A percentile compares a stretch with the other conserved stretches of the same genome.
These are phyloP conservation scores for Carpatolechia fugitivella DNA, from an alignment of 2,888 invertebrate genomes.

Conservation along the genomic window DNA sequence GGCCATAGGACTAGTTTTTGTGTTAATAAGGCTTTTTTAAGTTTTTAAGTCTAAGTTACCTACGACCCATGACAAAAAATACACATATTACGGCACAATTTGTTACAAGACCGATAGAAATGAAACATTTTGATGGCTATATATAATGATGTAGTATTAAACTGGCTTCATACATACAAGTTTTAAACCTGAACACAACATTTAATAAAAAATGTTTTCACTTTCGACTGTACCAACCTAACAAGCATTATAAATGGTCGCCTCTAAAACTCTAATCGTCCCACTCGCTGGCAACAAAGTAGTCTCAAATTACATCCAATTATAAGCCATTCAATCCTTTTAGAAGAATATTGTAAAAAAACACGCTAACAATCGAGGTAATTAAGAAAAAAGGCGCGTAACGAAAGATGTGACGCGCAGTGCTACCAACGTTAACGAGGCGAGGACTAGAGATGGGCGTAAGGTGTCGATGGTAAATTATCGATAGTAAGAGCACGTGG, in stretches of 20 bases:
- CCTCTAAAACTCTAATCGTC: slow-evolving; percentile 61
- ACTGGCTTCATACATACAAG: no score
- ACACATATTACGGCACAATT: no score
- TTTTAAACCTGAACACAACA: no score
- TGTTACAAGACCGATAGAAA: no score
- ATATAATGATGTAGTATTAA: no score
- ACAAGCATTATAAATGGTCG: slow-evolving; percentile 59
- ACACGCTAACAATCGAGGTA: slow-evolving; percentile 67
- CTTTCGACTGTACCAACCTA: slow-evolving; percentile 43
- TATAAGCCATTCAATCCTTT: slow-evolving; percentile 76
- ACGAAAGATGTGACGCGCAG: slow-evolving; percentile 65
- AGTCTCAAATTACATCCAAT: slow-evolving; percentile 77
- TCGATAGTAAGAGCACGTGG: slow-evolving; percentile 35
- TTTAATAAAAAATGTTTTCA: slow-evolving; percentile 16
- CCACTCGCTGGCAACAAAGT: slow-evolving; percentile 66
- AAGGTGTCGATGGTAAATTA: slow-evolving; percentile 21
- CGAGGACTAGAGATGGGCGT: slow-evolving; percentile 44
- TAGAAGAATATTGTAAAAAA: slow-evolving; percentile 61
- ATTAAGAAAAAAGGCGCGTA: slow-evolving; percentile 73
- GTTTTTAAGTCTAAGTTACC: no score
- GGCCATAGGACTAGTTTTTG: no score
- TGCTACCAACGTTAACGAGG: slow-evolving; percentile 64
- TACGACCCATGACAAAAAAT: no score
- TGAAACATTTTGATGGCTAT: no score
- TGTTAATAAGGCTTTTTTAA: no score